Base-by-base conservation (phyloP, 2,888 invertebrate species). In the Plagodis dolabraria region DNA sequence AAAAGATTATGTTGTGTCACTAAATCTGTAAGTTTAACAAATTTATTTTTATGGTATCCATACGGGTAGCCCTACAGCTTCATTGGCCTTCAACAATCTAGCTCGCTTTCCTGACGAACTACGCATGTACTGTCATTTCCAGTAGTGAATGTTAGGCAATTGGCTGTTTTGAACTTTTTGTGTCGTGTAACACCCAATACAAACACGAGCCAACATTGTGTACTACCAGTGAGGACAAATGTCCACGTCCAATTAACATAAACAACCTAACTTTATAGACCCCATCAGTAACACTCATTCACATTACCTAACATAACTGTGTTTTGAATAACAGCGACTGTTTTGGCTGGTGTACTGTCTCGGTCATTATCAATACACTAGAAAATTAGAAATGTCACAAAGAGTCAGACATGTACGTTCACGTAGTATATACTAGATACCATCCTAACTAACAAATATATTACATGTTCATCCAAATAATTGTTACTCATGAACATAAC, bases 251-350 rank as follows among this genome's bases (percentile, higher is more conserved):
- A 78, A 86, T 83, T 83, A 76, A 87, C 83, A 83, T 81, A 74
- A 69, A 75, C 63, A 64, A 66, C 73, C 83, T 82, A 81, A 80
- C 74, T 52, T 60, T 42, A 48, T 56, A 46, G 45, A 50, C 46
- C 44, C 46, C 71, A 79, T 85, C 43, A 34, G 82, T 82, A 83
- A 88, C 87, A 89, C 87, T 79, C 83, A 83, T 83, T 80, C 77
- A 82, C 68, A 57, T 80, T 70, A 74, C 62, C 69, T 79, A 74
- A 81, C 75, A 76, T 83, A 68, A 86, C 74, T 48, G 6, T 12
- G 71, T 74, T 68, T 77, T 74, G 10, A 40, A 75, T 12, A 68
- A 78, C 80, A 81, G 81, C 84, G 85, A 82, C 85, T 85, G 69
- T 71, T 51, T 12, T 8, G 66, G 64, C 65, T 69, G 36, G 57